Base-by-base conservation (phyloP, 1,140 invertebrate genomes). In the Drosophila bifasciata region DNA sequence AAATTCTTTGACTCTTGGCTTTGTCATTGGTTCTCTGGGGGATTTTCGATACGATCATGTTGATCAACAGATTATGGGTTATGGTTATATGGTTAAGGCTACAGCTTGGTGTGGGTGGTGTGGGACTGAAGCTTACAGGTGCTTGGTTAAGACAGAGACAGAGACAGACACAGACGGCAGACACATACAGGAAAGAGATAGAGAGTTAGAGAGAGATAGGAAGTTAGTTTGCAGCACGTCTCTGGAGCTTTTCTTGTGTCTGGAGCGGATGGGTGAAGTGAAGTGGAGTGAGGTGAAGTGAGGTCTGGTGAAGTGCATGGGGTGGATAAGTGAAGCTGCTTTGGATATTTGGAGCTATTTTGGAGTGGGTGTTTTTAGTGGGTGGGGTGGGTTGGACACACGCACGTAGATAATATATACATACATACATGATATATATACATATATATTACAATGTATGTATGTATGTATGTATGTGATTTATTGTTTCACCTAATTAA, bases 1-100 rank as follows among this genome's bases (percentile, higher is more conserved):
- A 55, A 46, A 77, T 70, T 81, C 73, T 62, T 73, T 77, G 57
- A 52, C 53, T 60, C 60, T 68, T 64, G 62, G 56, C 66, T 69
- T 58, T 73, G 50, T 50, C 25, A 56, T 67, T 45, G 11, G 19
- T 44, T 51, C 8, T 60, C 49, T 58, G 13, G 28, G 8, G 21
- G 32, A 21, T n/a, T n/a, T 63, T 21, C 15, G 15, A 40, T n/a
- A 13, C 8, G 62, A 62, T 13, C 4, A 13, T 11, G 11, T 36
- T 36, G 32, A 36, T 36, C 13, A n/a, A n/a, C n/a, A 8, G 40
- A 21, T 43, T 52, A 57, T 46, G 28, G 58, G 56, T 40, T 59
- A 61, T 11, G 60, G 15, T 46, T 58, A 15, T n/a, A n/a, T 36
- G 19, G 28, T 39, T 51, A 32, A 21, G 48, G 53, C 56, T 43